A percentile compares a stretch with the other conserved stretches of the same genome.
These are phyloP conservation scores for Chloroceryle inda DNA, from an alignment of 2,797 vertebrate genomes.

Conservation along the genomic window DNA sequence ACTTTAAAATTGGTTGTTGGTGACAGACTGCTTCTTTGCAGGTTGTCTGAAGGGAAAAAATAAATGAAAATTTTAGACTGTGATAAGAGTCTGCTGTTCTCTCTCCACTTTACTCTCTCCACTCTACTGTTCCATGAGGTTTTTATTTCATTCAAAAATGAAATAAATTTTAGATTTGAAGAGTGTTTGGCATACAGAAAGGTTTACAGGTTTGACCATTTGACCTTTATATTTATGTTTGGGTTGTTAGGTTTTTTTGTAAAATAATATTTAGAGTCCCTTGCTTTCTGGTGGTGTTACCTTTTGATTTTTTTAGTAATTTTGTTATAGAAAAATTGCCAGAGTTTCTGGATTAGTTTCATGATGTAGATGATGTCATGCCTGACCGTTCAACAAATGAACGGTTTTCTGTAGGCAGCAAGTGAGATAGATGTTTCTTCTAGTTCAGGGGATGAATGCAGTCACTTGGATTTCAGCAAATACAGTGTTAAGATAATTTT, in stretches of 20 bases:
- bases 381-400: not conserved
- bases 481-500: not conserved
- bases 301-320: not conserved
- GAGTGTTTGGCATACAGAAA: not conserved
- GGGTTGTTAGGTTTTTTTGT: not conserved
- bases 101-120: not conserved
- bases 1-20: not conserved
- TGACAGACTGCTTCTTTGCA: not conserved
- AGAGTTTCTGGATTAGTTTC: not conserved
- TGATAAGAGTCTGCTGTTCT: not conserved
- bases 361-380: not conserved
- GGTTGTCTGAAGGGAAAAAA: not conserved
- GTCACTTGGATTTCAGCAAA: not conserved
- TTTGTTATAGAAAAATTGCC: not conserved
- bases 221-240: not conserved
- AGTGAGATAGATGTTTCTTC: not conserved
- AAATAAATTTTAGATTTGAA: not conserved
- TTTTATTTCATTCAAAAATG: not conserved
- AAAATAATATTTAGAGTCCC: not conserved
- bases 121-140: not conserved
- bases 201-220: not conserved
- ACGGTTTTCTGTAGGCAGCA: not conserved
- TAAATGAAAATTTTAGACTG: not conserved
- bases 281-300: not conserved
- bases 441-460: not conserved